Percentiles rank a stretch among this genome's conserved stretches.
Evolutionary conservation across 2,113 vertebrate species (phyloP).

Genomic region (Eolophus roseicapilla): DNA sequence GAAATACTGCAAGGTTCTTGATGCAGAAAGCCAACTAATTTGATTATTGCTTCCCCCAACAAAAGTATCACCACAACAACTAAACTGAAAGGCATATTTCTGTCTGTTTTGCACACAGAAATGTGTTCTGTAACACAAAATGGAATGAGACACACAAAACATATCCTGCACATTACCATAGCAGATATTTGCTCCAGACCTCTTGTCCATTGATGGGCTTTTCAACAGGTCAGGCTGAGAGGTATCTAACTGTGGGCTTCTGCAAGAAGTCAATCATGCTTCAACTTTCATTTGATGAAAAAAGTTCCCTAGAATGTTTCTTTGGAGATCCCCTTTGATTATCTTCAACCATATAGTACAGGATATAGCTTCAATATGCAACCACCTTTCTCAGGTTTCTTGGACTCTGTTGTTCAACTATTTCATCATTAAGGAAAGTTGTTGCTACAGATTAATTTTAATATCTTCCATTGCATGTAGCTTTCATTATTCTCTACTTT

Average conservation of each 20-base stretch:
- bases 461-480: background rate
- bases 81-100: background rate
- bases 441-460: background rate
- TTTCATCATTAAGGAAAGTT: background rate
- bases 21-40: background rate
- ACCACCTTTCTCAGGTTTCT: background rate
- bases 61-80: background rate
- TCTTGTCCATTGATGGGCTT: background rate
- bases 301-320: background rate
- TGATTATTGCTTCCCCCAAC: background rate
- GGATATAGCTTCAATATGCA: background rate
- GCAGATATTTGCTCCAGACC: background rate
- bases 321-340: background rate
- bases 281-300: background rate
- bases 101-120: background rate
- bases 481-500: background rate
- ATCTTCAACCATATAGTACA: background rate
- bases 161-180: background rate
- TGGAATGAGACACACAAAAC: background rate
- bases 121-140: background rate
- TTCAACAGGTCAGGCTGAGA: background rate
- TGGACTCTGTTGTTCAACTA: background rate
- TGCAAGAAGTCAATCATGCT: background rate
- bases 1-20: background rate
- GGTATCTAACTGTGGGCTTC: background rate